Evolutionary conservation across 2,797 vertebrate genomes (phyloP).

Genomic region (Anguilla anguilla): DNA sequence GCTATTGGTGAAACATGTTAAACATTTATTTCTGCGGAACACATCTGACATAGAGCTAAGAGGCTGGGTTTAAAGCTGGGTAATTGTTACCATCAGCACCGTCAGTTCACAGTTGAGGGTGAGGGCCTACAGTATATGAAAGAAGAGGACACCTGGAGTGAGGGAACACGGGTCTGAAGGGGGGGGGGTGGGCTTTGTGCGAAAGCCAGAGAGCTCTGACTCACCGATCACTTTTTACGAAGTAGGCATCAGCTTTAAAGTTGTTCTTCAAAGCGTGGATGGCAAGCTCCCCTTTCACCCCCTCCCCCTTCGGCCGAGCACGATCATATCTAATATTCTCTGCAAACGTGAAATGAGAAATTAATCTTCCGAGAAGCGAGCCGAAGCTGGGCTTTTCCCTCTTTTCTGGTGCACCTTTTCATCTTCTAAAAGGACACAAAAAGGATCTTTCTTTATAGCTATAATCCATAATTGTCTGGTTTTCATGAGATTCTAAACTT

Average conservation of each 20-base stretch:
- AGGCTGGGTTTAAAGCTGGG: background rate
- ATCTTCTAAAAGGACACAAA: conserved; percentile 48
- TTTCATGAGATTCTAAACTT: conserved; percentile 21
- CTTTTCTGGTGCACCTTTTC: conserved; percentile 53
- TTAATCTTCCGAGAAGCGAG: conserved; percentile 54
- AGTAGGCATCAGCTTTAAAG: conserved; percentile 96
- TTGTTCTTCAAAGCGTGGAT: conserved; percentile 95
- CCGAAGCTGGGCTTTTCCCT: conserved; percentile 18
- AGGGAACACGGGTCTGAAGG: background rate
- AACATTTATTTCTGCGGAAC: background rate
- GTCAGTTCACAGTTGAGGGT: background rate
- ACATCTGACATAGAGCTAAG: background rate
- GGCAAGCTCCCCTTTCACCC: conserved; percentile 70
- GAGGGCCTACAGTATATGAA: background rate
- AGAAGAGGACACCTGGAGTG: background rate
- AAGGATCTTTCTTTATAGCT: conserved; percentile 51
- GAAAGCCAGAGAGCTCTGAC: conserved; percentile 51
- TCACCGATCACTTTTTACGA: conserved; percentile 98
- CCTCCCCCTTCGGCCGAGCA: conserved; percentile 78
- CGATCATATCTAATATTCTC: conserved; percentile 95
- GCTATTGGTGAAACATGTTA: background rate
- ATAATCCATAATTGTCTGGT: conserved; percentile 24
- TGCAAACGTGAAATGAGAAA: conserved; percentile 66
- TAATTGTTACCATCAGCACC: background rate
- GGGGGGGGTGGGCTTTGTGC: too few species aligned